Evolutionary conservation across 2,113 vertebrate species (phyloP).

Genomic region (Oryzias curvinotus): DNA sequence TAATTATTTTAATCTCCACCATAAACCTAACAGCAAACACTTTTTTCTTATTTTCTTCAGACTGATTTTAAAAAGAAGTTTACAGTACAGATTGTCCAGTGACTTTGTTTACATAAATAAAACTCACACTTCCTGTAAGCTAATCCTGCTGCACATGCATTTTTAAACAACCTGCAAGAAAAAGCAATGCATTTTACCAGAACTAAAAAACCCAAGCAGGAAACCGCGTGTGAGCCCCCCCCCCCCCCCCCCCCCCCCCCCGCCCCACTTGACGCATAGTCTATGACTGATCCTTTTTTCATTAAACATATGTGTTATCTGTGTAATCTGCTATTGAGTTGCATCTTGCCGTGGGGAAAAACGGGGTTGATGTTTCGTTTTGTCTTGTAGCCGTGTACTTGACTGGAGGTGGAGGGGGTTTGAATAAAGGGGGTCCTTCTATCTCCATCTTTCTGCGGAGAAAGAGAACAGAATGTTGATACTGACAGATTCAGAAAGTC

Average conservation of each 20-base stretch:
- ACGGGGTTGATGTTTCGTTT: neutral
- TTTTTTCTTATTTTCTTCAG: no score
- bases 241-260: no score
- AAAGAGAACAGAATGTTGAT: neutral
- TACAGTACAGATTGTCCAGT: no score
- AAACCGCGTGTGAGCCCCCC: neutral
- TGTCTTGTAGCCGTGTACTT: conserved; percentile 58
- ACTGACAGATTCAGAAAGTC: neutral
- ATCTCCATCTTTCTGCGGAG: conserved; percentile 46
- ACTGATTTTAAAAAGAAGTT: no score
- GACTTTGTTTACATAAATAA: no score
- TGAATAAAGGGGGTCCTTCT: conserved; percentile 71
- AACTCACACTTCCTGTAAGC: neutral
- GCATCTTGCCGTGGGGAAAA: conserved; percentile 33
- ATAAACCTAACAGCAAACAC: no score
- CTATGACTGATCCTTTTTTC: neutral
- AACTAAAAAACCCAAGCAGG: neutral
- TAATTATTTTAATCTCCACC: no score
- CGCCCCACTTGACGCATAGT: neutral
- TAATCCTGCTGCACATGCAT: neutral
- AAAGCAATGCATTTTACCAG: neutral
- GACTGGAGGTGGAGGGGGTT: conserved; percentile 76
- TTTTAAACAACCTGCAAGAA: conserved; percentile 7
- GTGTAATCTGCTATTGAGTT: conserved; percentile 13
- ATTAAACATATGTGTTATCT: neutral